Percentiles rank a stretch among this genome's conserved stretches.
These are phyloP conservation scores for Sinonovacula constricta DNA, from an alignment of 1,140 invertebrate genomes.

Conservation along the genomic window DNA sequence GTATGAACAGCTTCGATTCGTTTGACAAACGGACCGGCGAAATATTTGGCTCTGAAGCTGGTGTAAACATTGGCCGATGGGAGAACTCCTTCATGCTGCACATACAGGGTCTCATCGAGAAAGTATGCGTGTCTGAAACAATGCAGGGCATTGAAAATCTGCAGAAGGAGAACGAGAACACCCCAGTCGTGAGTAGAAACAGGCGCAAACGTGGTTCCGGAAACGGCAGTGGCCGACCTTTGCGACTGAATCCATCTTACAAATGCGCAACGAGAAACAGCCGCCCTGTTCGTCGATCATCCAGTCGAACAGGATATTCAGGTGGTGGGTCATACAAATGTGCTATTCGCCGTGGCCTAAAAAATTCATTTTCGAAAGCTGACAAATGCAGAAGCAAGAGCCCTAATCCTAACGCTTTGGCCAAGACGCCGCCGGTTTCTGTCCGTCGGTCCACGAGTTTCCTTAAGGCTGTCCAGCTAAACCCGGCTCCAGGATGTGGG, in stretches of 20 bases:
- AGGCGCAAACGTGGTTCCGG: slow-evolving; percentile 23
- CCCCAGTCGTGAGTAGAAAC: neutral
- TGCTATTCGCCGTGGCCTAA: too few species aligned
- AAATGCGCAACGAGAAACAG: slow-evolving; percentile 5
- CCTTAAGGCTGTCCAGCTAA: too few species aligned
- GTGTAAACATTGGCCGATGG: neutral
- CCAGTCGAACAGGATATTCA: too few species aligned
- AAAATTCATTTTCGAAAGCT: too few species aligned
- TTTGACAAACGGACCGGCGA: too few species aligned
- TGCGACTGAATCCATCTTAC: neutral
- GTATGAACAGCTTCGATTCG: too few species aligned
- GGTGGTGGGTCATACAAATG: too few species aligned
- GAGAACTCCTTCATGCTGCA: slow-evolving; percentile 24
- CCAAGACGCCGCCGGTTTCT: too few species aligned
- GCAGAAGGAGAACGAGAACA: slow-evolving; percentile 5
- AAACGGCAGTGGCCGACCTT: neutral
- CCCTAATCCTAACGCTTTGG: too few species aligned
- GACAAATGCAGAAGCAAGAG: too few species aligned
- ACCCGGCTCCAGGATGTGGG: too few species aligned
- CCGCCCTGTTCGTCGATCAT: neutral
- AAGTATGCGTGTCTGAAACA: slow-evolving; percentile 25
- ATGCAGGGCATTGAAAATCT: slow-evolving; percentile 16
- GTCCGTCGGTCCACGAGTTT: too few species aligned
- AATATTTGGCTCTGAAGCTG: neutral
- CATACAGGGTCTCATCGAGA: slow-evolving; percentile 26